phyloP scores from a whole-genome alignment of 2,888 invertebrate species.

The Leptinotarsa peninsularis region DNA sequence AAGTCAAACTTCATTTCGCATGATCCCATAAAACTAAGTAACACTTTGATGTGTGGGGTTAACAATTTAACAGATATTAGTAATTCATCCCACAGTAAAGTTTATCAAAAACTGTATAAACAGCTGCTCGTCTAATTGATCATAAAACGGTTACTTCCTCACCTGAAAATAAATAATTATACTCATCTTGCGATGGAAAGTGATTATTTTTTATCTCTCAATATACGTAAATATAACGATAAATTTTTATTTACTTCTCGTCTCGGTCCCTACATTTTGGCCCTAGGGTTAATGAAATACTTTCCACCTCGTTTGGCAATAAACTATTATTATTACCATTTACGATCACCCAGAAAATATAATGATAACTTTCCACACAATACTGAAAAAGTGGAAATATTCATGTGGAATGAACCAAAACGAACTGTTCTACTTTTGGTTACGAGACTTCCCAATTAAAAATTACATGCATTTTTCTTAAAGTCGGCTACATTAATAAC shows the following conservation, averaged over 20 bases:
- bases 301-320: constrained; percentile 4
- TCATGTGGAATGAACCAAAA: constrained; percentile 12
- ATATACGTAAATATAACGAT: too few species aligned
- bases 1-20: too few species aligned
- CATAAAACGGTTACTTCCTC: not conserved
- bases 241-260: not conserved
- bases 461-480: constrained; percentile 14
- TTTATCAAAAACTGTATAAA: too few species aligned
- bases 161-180: not conserved
- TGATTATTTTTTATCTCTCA: not conserved
- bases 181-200: not conserved
- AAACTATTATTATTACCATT: constrained; percentile 3
- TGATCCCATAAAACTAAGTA: too few species aligned
- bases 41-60: too few species aligned
- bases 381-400: constrained; percentile 5
- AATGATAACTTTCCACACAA: constrained; percentile 2
- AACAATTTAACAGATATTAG: too few species aligned
- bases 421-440: constrained; percentile 12
- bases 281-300: not conserved
- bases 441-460: constrained; percentile 8
- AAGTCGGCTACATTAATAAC: constrained; percentile 11
- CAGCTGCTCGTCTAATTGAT: not conserved
- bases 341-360: not conserved
- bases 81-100: too few species aligned
- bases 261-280: not conserved